Base-by-base conservation (phyloP, 1,140 invertebrate species). In the Carposina sasakii region DNA sequence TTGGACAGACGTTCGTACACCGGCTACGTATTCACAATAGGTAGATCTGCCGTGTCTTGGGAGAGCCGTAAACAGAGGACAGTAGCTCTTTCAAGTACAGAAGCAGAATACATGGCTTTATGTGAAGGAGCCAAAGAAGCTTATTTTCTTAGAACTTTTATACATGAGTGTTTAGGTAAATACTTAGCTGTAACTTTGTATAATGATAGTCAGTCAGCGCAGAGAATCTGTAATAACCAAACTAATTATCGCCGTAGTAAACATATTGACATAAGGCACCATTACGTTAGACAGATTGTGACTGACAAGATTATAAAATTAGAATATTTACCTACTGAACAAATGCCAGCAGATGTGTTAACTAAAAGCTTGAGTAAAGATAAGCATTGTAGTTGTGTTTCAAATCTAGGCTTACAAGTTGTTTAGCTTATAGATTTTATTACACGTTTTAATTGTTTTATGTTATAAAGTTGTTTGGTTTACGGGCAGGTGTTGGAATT, bases 41-140 rank as follows among this genome's bases (percentile, higher is more conserved):
- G 36, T 42, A 56, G 54, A 15, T 48, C 47, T 24, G 45, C 63
- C 12, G 51, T 81, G 20, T 61, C 59, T 4, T 81, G 76, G 74
- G 45, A 54, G 42, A 56, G 52, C 10, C 45, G 53, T 16, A 82
- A 79, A 39, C 79, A 85, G 54, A 43, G 42, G 42, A 67, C 56
- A n/a, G 65, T 79, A 3, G 60, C 74, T 20, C 41, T 76, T 19
- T 79, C 31, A 5, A 71, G 51, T 10, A 70, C 63, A 22, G 73
- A 82, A 62, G 71, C 76, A 12, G 31, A 37, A 20, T 37, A 73
- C 49, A 69, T 79, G 48, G 60, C 70, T 5, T 26, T 74, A 12
- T 34, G 39, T 36, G 58, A 67, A 21, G 60, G 52, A 33, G 33
- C 51, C 8, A 67, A 58, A 53, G 61, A 71, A 56, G 56, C 55